Conservation (phyloP, 1,140 invertebrate species). For the Papilio polyxenes region DNA sequence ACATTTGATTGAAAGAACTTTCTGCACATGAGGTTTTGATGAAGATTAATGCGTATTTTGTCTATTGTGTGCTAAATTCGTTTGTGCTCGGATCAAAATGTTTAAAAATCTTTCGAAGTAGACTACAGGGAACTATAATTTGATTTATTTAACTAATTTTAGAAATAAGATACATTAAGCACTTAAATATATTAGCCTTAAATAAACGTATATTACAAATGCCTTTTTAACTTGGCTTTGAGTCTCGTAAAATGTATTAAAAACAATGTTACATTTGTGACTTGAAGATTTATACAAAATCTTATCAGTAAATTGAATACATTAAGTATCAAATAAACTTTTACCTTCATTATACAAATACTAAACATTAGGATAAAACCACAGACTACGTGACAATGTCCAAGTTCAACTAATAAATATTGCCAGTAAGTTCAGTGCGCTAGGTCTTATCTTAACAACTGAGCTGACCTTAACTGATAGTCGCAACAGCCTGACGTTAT, state of each 20-base stretch:
- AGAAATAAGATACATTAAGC: no score
- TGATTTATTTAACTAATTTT: no score
- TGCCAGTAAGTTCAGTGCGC: not conserved
- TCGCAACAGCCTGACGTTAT: not conserved
- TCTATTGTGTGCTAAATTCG: not conserved
- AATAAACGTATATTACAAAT: no score
- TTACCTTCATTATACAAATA: not conserved
- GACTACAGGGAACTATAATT: no score
- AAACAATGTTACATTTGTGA: no score
- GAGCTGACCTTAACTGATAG: not conserved
- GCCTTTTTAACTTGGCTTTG: no score
- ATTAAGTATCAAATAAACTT: not conserved
- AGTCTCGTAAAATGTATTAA: no score
- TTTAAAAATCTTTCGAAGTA: no score
- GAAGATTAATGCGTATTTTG: not conserved
- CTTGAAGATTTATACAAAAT: not conserved
- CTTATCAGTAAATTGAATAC: not conserved
- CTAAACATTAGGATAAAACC: not conserved
- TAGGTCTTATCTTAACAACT: constrained; percentile 19
- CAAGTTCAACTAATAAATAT: constrained; percentile 1
- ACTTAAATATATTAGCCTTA: no score
- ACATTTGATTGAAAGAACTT: not conserved
- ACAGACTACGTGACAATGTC: not conserved
- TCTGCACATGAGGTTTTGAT: constrained; percentile 2
- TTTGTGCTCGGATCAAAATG: no score